Conservation (phyloP, 2,797 vertebrate species). For the Labeo calbasu region DNA sequence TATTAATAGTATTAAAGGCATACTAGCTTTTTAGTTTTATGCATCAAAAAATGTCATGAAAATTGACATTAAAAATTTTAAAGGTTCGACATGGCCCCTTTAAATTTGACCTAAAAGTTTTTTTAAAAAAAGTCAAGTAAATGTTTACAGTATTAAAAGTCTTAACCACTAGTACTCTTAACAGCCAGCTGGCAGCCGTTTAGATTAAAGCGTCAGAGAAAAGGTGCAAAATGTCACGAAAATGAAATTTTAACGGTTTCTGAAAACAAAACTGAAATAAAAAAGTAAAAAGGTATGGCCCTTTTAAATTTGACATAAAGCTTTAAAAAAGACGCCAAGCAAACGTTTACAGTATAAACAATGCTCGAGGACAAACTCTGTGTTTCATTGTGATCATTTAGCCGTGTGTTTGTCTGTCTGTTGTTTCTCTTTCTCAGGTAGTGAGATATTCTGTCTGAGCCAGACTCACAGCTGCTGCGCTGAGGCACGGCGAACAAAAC, state of each 20-base stretch:
- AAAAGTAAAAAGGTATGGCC: background rate
- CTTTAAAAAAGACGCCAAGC: background rate
- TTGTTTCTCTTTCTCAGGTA: constrained; percentile 32
- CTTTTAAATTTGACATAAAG: background rate
- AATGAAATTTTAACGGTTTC: background rate
- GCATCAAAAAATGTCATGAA: background rate
- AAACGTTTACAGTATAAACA: constrained; percentile 13
- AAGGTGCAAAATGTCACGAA: background rate
- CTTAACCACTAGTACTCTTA: background rate
- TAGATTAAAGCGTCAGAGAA: background rate
- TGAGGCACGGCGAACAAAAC: constrained; percentile 31
- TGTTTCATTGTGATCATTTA: constrained; percentile 9
- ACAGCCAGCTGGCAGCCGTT: background rate
- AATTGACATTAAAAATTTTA: background rate
- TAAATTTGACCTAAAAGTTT: background rate
- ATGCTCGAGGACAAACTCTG: constrained; percentile 11
- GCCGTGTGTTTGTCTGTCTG: constrained; percentile 33
- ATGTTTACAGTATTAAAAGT: background rate
- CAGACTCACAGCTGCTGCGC: constrained; percentile 52
- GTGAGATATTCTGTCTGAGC: constrained; percentile 47
- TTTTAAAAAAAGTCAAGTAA: background rate
- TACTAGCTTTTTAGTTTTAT: background rate
- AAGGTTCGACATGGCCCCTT: background rate
- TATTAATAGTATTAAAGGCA: background rate
- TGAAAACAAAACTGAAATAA: background rate